Evolutionary conservation across 2,113 vertebrate species (phyloP), one percentile per base, ranked within the genome.

Genomic region (Cynopterus brachyotis): DNA sequence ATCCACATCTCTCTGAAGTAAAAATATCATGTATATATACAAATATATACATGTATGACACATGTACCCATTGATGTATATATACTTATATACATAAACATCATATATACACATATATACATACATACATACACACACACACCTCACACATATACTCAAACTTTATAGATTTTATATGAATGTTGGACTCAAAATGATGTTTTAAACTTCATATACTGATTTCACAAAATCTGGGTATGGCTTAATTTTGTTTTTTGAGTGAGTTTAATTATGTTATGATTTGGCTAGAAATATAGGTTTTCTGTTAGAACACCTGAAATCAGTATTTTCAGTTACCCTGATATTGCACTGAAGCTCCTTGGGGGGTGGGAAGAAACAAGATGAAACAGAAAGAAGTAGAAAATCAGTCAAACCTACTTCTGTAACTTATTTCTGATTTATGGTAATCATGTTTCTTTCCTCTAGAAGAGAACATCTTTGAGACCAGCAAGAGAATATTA

Each of bases 401-500:
- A 73, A 85, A 95, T 50, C 50, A 94, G 82, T 50, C 83, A 91
- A 60, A 73, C 0, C 15, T 0, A 89, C 59, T 97, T 97, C 55
- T 93, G 57, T 96, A 73, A 72, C 91, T 72, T 80, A 67, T 88
- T 97, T 98, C 95, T 97, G 72, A 89, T 93, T 97, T 88, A 64
- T 81, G 37, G 93, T 97, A 94, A 89, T 91, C 67, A 35, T n/a
- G 24, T 60, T 96, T 92, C 76, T 60, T 45, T 35, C 50, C 50
- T 79, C 11, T 16, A 84, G 57, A 98, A 95, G 69, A 96, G 59
- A 97, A 24, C 42, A 94, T 66, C 96, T 97, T 97, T 97, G 89
- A 98, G 96, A 94, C 50, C 47, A 97, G 96, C 70, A 95, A 53
- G 45, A 84, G 95, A 96, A 93, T 98, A 95, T 97, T 97, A 97